A percentile compares a stretch with the other conserved stretches of the same genome.
These are phyloP conservation scores for Phaenicophaeus curvirostris DNA, from an alignment of 2,797 vertebrate species.

Conservation along the genomic window DNA sequence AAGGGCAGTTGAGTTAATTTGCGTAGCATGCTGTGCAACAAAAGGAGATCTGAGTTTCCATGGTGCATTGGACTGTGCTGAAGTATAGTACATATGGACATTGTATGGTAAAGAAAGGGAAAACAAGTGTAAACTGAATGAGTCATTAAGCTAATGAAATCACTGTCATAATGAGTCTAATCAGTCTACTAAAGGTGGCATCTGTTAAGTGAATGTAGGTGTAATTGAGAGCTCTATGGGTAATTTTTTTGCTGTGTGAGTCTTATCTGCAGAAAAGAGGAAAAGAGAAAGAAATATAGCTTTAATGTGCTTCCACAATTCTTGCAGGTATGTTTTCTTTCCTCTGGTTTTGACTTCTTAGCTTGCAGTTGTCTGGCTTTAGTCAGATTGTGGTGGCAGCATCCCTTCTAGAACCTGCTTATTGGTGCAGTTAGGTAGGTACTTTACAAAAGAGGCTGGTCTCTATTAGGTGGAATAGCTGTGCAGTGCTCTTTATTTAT, in stretches of 20 bases:
- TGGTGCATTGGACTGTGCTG: background rate
- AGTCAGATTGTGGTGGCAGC: background rate
- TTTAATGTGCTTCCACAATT: background rate
- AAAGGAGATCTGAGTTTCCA: background rate
- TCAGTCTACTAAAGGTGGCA: background rate
- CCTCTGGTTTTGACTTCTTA: background rate
- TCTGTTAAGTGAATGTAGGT: background rate
- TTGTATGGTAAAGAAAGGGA: slow-evolving; percentile 6
- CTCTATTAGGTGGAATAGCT: background rate
- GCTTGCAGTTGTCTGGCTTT: background rate
- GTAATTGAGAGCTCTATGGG: background rate
- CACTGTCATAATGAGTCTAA: slow-evolving; percentile 21
- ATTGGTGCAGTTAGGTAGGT: background rate
- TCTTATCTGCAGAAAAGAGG: background rate
- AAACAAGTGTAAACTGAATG: background rate
- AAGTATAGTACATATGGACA: background rate
- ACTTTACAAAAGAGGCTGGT: background rate
- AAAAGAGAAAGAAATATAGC: background rate
- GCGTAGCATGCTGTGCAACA: background rate
- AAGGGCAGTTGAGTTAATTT: background rate
- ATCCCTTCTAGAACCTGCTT: background rate
- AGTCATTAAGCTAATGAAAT: slow-evolving; percentile 43
- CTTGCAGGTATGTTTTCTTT: background rate
- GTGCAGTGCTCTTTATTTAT: background rate
- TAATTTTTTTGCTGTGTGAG: background rate